Evolutionary conservation across 2,888 invertebrate species (phyloP), one percentile per base, ranked within the genome.

Genomic region (Serrognathus titanus): DNA sequence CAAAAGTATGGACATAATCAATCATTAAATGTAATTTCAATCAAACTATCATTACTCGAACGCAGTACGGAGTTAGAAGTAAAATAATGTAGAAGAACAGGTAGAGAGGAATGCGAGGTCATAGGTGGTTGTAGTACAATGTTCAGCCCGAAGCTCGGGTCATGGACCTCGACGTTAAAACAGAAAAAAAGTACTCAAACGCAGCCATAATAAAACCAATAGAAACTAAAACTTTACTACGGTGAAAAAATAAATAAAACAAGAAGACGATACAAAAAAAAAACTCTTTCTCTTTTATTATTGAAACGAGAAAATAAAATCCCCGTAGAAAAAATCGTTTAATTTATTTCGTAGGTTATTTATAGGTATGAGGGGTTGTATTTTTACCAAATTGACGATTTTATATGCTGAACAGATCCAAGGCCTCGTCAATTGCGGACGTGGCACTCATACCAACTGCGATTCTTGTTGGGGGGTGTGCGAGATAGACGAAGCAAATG

Each of bases 21-120:
- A 67, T 67, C 66, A 68, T 66, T 62, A 65, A 55, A 48, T 56
- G 56, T 63, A 64, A 66, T 67, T 68, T 64, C 62, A 64, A 61
- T 63, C 62, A 61, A 63, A 61, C 56, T 51, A 56, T 63, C 53
- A 63, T 65, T 63, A 62, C 58, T 20, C 43, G 10, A 43, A 31
- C 10, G 43, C 10, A 43, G 12, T 12, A 20, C 48, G 12, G 48
- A 58, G 38, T 53, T 53, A 53, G 53, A 58, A 40, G 53, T 52
- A 53, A 57, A 57, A 57, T 57, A 51, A 49, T 45, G 48, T 63
- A 61, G 66, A 69, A 68, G 69, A 74, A 73, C 73, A 73, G 72
- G 73, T 73, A 74, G 67, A 67, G 69, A 69, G 75, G 75, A 74
- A 75, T 75, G 76, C 77, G 76, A 75, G 77, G 77, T 77, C 75